Conservation (phyloP, 2,797 vertebrate species). For the Rhinophrynus dorsalis region DNA sequence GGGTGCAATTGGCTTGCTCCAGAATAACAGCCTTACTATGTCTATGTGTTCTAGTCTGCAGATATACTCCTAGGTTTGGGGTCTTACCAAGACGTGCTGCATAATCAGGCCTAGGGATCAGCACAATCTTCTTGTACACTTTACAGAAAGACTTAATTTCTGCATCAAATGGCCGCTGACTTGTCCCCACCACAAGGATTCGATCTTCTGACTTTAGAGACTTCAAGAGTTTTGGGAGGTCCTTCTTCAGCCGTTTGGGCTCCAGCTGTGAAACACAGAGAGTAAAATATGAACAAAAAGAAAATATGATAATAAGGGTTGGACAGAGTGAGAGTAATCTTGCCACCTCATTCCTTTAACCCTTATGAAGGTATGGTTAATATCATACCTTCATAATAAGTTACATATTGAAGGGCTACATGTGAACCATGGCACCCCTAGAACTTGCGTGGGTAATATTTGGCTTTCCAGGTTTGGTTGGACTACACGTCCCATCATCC, state of each 20-base stretch:
- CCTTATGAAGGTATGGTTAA: too few relatives aligned
- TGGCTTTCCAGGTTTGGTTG: too few relatives aligned
- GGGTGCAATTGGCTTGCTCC: too few relatives aligned
- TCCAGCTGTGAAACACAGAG: constrained; percentile 60
- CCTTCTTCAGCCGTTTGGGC: constrained; percentile 71
- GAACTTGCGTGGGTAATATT: too few relatives aligned
- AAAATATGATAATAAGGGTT: not conserved
- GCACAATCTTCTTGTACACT: constrained; percentile 78
- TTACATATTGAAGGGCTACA: too few relatives aligned
- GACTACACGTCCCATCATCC: too few relatives aligned
- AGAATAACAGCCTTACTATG: too few relatives aligned
- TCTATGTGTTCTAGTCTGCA: too few relatives aligned
- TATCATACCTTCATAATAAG: too few relatives aligned
- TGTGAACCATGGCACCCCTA: too few relatives aligned
- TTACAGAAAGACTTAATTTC: constrained; percentile 71
- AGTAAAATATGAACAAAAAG: not conserved
- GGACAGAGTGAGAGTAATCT: not conserved
- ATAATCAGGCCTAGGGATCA: constrained; percentile 81
- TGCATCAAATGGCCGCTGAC: constrained; percentile 72
- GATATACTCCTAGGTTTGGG: too few relatives aligned
- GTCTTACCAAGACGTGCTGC: constrained; percentile 75
- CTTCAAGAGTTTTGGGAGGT: constrained; percentile 72
- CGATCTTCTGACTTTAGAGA: constrained; percentile 73
- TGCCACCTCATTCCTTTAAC: too few relatives aligned
- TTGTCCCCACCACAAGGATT: constrained; percentile 78